Evolutionary conservation across 2,888 invertebrate genomes (phyloP), one percentile per base, ranked within the genome.

Genomic region (Pherbina coryleti): DNA sequence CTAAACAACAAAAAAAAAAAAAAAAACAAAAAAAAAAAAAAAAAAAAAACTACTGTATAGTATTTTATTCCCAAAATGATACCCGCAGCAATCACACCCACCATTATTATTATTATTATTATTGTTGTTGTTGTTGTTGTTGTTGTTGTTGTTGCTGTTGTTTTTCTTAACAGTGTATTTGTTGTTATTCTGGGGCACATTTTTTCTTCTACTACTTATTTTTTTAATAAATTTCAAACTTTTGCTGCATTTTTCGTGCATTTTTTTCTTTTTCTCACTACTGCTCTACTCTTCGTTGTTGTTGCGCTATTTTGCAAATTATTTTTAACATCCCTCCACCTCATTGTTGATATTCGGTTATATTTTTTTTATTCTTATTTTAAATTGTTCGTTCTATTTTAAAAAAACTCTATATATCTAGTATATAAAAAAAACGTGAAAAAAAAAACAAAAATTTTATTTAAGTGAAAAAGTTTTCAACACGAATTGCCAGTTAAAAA

Each of bases 401-500:
- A 31, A 9, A n/a, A 57, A 57, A 57, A 57, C 14, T 44, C 14
- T 44, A 11, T 44, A 44, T 44, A 44, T 44, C 11, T 44, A 11
- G 44, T 44, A 44, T 44, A 11, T 44, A 44, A 44, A 44, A 44
- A 44, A 2, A 11, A 44, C n/a, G n/a, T 11, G 14, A 14, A 44
- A 44, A 44, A 44, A 11, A 44, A 11, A 44, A 44, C 44, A 14
- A 60, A 60, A 60, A 11, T 60, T 28, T 22, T 31, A 37, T 34
- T 72, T 37, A 57, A 72, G 72, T 72, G 72, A 72, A 72, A 72
- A 72, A 72, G 22, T 72, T 72, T 72, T 37, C 57, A 60, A 72
- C 72, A 72, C 72, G 72, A 72, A 37, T 60, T 57, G 57, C 72
- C 57, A 57, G 72, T 72, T 72, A 72, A 72, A 71, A 72, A 72